Evolutionary conservation across 2,797 vertebrate genomes (phyloP).

Genomic region (Triplophysa bombifrons): DNA sequence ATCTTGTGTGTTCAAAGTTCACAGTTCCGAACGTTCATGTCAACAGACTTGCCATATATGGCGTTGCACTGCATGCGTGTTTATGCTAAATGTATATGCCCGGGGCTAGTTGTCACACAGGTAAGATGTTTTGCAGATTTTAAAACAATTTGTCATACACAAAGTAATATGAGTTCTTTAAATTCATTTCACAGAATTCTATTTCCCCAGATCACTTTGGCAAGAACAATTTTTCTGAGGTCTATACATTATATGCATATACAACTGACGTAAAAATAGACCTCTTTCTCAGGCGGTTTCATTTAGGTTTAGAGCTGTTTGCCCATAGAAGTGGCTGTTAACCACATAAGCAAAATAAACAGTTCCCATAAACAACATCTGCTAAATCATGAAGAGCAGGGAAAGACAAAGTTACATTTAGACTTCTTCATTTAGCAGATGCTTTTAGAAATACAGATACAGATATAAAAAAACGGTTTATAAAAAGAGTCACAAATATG

Average conservation of each 20-base stretch:
- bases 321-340: background rate
- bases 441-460: background rate
- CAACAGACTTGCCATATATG: background rate
- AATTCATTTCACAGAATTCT: background rate
- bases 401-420: background rate
- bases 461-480: no score
- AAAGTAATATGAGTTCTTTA: background rate
- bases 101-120: background rate
- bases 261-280: background rate
- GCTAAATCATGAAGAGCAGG: background rate
- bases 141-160: no score
- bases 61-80: background rate
- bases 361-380: background rate
- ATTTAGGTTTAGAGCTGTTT: background rate
- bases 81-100: background rate
- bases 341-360: constrained; percentile 9
- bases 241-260: background rate
- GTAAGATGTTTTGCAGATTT: background rate
- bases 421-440: no score
- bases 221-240: background rate
- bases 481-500: background rate
- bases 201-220: no score
- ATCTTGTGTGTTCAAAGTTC: background rate
- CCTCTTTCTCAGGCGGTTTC: background rate
- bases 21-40: background rate